These are phyloP conservation scores for Lasioglossum leucozonium DNA, from an alignment of 2,888 invertebrate genomes.

Conservation along the genomic window DNA sequence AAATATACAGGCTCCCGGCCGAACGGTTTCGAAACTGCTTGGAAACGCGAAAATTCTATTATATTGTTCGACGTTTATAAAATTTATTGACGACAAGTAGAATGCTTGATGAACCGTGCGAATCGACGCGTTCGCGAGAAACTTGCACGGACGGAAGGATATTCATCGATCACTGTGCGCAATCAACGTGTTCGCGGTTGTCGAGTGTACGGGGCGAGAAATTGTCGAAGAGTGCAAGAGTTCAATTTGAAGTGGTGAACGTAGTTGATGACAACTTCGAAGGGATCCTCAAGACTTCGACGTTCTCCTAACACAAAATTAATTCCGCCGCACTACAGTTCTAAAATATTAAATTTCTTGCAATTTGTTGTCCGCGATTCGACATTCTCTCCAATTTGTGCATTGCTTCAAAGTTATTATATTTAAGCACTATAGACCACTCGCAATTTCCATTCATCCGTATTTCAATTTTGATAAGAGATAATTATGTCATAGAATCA, in stretches of 20 bases:
- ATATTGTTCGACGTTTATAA: constrained; percentile 38
- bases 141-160: constrained; percentile 7
- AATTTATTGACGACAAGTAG: constrained; percentile 34
- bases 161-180: constrained; percentile 49
- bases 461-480: neutral
- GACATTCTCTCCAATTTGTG: neutral
- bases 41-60: constrained; percentile 24
- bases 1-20: neutral
- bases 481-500: no score
- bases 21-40: neutral
- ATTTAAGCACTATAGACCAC: neutral
- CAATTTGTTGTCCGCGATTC: neutral
- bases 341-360: neutral
- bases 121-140: constrained; percentile 8
- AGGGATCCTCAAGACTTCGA: neutral
- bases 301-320: neutral
- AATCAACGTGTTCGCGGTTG: constrained; percentile 35
- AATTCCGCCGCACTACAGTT: neutral
- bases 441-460: no score
- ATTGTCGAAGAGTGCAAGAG: constrained; percentile 8
- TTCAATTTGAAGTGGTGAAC: constrained; percentile 2
- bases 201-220: neutral
- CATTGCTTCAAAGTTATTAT: neutral
- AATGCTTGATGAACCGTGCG: constrained; percentile 45
- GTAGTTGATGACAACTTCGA: neutral